A percentile compares a stretch with the other conserved stretches of the same genome.
Conservation (phyloP, 2,888 invertebrate species). For the Celastrina argiolus region DNA sequence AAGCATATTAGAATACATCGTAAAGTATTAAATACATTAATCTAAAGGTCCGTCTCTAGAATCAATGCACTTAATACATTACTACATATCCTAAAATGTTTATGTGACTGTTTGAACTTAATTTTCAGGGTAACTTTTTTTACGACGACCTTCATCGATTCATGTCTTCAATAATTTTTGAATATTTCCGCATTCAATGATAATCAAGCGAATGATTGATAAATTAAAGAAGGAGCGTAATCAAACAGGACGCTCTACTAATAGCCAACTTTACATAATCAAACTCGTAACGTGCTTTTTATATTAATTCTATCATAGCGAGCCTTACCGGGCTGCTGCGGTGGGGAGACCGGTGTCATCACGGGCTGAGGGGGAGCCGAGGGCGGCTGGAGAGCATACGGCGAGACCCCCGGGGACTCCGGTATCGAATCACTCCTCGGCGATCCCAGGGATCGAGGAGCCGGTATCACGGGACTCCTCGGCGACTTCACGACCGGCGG, state of each 20-base stretch:
- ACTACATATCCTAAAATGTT: too few species aligned
- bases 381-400: constrained; percentile 69
- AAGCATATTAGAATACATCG: too few species aligned
- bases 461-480: constrained; percentile 50
- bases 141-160: too few species aligned
- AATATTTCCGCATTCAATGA: background rate
- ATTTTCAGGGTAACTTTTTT: too few species aligned
- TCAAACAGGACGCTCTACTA: background rate
- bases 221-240: background rate
- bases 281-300: background rate
- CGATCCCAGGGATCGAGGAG: constrained; percentile 57
- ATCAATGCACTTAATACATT: too few species aligned
- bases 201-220: background rate
- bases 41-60: too few species aligned
- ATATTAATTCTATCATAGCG: background rate
- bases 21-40: too few species aligned
- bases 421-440: constrained; percentile 66
- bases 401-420: constrained; percentile 64
- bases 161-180: background rate
- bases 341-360: constrained; percentile 71
- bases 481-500: constrained; percentile 68
- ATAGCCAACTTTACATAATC: background rate
- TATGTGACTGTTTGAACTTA: too few species aligned
- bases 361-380: constrained; percentile 78
- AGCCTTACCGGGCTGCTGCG: constrained; percentile 54